Evolutionary conservation across 1,140 invertebrate genomes (phyloP).

Genomic region (Triops cancriformis): DNA sequence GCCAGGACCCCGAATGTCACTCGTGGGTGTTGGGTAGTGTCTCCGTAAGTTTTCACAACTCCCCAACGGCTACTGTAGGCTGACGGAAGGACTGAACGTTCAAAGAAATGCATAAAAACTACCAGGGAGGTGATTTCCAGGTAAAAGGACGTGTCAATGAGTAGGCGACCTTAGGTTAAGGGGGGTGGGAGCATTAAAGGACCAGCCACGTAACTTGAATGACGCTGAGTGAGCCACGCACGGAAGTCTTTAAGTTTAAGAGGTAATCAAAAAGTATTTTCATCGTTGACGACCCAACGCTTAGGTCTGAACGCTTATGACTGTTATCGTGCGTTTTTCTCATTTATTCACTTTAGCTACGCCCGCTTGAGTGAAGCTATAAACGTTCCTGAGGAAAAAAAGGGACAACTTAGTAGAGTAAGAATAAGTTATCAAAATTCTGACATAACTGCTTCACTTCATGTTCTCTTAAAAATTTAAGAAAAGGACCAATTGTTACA

Average conservation of each 20-base stretch:
- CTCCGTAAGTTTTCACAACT: too few relatives aligned
- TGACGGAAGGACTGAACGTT: too few relatives aligned
- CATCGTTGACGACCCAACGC: neutral
- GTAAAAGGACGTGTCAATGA: neutral
- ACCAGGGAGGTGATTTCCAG: too few relatives aligned
- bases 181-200: neutral
- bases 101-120: too few relatives aligned
- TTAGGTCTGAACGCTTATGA: neutral
- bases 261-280: neutral
- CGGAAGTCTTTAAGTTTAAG: neutral
- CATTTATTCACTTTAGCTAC: neutral
- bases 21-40: too few relatives aligned
- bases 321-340: neutral
- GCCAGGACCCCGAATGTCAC: neutral
- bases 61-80: too few relatives aligned
- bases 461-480: too few relatives aligned
- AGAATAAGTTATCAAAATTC: too few relatives aligned
- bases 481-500: too few relatives aligned
- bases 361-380: neutral
- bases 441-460: too few relatives aligned
- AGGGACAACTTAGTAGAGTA: neutral
- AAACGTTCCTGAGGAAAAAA: neutral
- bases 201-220: neutral
- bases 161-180: neutral
- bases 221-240: neutral